Base-by-base conservation (phyloP, 2,113 vertebrate species). In the Pygoscelis adeliae region DNA sequence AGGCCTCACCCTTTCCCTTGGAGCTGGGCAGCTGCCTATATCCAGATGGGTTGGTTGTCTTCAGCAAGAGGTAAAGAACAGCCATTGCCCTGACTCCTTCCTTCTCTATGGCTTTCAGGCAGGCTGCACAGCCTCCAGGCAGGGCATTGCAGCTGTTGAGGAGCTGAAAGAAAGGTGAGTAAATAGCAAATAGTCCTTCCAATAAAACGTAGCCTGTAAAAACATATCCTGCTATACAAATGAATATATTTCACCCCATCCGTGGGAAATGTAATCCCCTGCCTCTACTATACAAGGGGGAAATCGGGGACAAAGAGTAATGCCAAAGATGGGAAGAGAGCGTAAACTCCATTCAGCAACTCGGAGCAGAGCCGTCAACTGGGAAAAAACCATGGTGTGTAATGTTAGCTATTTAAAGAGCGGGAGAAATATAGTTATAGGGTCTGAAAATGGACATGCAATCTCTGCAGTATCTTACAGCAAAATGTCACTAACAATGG, bases 21-120 rank as follows among this genome's bases (percentile, higher is more conserved):
- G 97, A 98, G 90, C 97, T 97, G 70, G 97, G 97, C 65, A 98
- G 94, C 70, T 96, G 76, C 49, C 19, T 89, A 12, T 97, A 97
- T 11, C 27, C 83, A 36, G 88, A 77, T 21, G 84, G 91, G 34
- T 87, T 40, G 27, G 74, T 93, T 40, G 36, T 42, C 80, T 97
- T 95, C 84, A 98, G 70, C 58, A 97, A 52, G 34, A 97, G 91
- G 78, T 98, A 97, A 44, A 97, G 94, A 50, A 92, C 44, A 72
- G 71, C 80, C 83, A 97, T 71, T 55, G 97, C 96, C 49, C 25
- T 34, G 22, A 42, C 74, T 63, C 97, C 97, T 93, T 96, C 91
- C 23, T 87, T 30, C 59, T 87, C 93, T 62, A 96, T 6, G 12
- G 88, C 83, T 65, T 91, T 82, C 78, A 98, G 82, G 76, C 88